phyloP scores from a whole-genome alignment of 1,140 invertebrate genomes.

The Pantala flavescens region DNA sequence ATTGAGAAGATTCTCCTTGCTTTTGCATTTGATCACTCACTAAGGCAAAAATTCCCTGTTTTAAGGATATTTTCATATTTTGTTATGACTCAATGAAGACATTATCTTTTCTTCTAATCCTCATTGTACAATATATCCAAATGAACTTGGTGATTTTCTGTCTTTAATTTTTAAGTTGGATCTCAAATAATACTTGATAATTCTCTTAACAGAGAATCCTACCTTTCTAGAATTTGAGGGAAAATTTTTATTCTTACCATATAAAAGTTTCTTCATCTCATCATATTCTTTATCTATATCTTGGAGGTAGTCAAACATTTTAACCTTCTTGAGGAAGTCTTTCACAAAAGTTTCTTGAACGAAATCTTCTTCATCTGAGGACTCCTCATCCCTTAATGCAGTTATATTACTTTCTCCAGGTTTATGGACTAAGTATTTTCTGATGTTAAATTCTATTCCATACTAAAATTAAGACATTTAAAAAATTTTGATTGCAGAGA shows the following conservation, averaged over 20 bases:
- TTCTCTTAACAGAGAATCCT: too few relatives aligned
- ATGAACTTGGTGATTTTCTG: too few relatives aligned
- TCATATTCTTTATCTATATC: not conserved
- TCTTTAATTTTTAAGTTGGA: too few relatives aligned
- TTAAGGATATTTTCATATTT: too few relatives aligned
- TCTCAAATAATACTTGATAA: too few relatives aligned
- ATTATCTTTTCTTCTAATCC: too few relatives aligned
- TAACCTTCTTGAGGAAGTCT: not conserved
- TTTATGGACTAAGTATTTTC: constrained; percentile 19
- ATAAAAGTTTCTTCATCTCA: not conserved
- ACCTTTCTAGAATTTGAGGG: too few relatives aligned
- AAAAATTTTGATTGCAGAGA: constrained; percentile 12
- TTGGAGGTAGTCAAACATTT: not conserved
- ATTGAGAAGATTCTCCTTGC: too few relatives aligned
- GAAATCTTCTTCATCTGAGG: not conserved
- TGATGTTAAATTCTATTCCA: constrained; percentile 29
- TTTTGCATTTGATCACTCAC: too few relatives aligned
- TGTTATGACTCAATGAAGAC: too few relatives aligned
- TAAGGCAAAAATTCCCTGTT: too few relatives aligned
- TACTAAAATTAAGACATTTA: constrained; percentile 26
- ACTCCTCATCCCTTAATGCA: not conserved
- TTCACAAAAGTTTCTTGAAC: not conserved
- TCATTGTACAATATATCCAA: too few relatives aligned
- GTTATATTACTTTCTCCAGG: not conserved
- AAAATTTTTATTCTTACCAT: not conserved